A percentile compares a stretch with the other conserved stretches of the same genome.
These are phyloP conservation scores for Diplodus puntazzo DNA, from an alignment of 2,797 vertebrate genomes.

Conservation along the genomic window DNA sequence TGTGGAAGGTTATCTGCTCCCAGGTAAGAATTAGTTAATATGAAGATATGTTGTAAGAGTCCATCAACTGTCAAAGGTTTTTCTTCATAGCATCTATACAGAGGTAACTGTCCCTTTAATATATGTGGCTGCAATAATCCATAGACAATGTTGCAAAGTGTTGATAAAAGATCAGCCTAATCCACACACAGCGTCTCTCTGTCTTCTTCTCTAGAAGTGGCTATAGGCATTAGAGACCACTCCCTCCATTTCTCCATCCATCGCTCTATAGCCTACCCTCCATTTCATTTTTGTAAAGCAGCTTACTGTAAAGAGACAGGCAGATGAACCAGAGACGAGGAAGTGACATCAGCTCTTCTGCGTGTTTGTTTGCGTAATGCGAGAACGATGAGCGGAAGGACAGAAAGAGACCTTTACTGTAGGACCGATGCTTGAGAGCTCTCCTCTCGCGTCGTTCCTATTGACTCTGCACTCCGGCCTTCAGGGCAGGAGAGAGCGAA, in stretches of 20 bases:
- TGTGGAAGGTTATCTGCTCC: not conserved
- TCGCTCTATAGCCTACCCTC: constrained; percentile 21
- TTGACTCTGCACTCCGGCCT: constrained; percentile 58
- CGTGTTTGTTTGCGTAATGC: constrained; percentile 34
- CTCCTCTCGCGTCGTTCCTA: constrained; percentile 52
- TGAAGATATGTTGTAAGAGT: not conserved
- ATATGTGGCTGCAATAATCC: not conserved
- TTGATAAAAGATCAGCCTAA: constrained; percentile 27
- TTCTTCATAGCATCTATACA: not conserved
- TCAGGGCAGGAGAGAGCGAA: constrained; percentile 57
- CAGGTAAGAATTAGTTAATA: not conserved
- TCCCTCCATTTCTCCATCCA: constrained; percentile 16
- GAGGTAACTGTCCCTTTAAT: not conserved
- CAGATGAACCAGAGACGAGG: constrained; percentile 10
- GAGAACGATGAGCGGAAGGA: constrained; percentile 2
- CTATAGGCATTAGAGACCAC: constrained; percentile 16
- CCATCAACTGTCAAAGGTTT: not conserved
- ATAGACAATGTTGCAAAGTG: constrained; percentile 3
- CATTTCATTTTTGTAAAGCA: constrained; percentile 54
- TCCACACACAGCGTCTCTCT: not conserved
- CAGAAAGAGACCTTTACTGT: constrained; percentile 16
- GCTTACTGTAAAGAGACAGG: constrained; percentile 44
- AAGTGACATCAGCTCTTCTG: constrained; percentile 22
- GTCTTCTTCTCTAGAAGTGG: constrained; percentile 1
- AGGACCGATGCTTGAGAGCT: constrained; percentile 46